Evolutionary conservation across 2,888 invertebrate species (phyloP), one percentile per base, ranked within the genome.

Genomic region (Leptopilina drosophilae): DNA sequence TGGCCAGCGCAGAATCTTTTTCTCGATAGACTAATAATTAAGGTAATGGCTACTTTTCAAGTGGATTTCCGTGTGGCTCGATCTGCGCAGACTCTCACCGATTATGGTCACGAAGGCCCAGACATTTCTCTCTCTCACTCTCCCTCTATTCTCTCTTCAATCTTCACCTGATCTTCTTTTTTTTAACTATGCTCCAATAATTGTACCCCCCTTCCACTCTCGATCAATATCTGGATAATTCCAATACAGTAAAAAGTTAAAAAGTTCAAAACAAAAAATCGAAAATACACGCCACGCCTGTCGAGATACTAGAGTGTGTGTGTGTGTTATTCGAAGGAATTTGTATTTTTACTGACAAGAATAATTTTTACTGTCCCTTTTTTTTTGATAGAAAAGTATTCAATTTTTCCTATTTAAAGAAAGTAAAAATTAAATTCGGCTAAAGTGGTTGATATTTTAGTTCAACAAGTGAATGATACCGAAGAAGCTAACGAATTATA

Each of bases 21-120:
- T 12, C 40, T 67, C 86, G 88, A 89, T 87, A 90, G 89, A 83
- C 87, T 87, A 88, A 89, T 90, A 91, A 91, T 91, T 91, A 90
- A 90, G 87, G 88, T 91, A 91, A 91, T 91, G 90, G 89, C 88
- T 90, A 91, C 91, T 90, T 91, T 90, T 90, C 90, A 90, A 90
- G 88, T 89, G 87, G 87, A 89, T 91, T 91, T 91, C 90, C 90
- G 90, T 89, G 89, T 88, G 89, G 87, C 87, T 89, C 86, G 89
- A 88, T 86, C 85, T 86, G 83, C 82, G 83, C 84, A 83, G 83
- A 83, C 82, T 86, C 86, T 84, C 84, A 78, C 84, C 90, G 87
- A 89, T 90, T 90, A 90, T 87, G 86, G 87, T 89, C 90, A 90
- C 89, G 90, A 89, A 56, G 64, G 42, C 65, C 78, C 67, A 76